Percentiles rank a stretch among this genome's conserved stretches.
phyloP scores from a whole-genome alignment of 2,113 vertebrate genomes.

The Megaptera novaeangliae region DNA sequence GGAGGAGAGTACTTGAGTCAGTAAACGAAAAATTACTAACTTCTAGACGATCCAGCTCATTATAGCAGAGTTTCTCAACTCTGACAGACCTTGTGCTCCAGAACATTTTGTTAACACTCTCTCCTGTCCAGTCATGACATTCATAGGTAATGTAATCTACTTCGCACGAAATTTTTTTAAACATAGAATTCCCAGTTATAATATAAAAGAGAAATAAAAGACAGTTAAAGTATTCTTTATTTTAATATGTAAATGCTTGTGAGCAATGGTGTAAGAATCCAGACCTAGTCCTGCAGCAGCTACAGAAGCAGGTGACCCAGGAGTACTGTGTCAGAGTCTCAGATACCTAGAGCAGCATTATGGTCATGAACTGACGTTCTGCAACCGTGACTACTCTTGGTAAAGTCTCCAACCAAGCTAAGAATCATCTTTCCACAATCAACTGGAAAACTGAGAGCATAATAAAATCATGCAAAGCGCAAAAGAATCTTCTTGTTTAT shows the following conservation, averaged over 20 bases:
- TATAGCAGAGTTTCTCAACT: background rate
- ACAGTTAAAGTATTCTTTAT: background rate
- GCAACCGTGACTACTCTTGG: background rate
- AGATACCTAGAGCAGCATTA: background rate
- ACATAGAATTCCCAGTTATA: background rate
- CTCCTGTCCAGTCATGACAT: background rate
- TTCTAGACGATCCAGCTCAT: background rate
- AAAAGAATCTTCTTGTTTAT: background rate
- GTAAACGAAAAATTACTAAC: background rate
- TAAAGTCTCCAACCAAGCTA: constrained; percentile 13
- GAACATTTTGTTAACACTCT: background rate
- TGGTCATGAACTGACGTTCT: background rate
- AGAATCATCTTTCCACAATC: background rate
- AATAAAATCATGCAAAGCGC: background rate
- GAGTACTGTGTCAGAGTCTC: background rate
- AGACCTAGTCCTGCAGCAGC: background rate
- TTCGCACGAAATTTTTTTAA: background rate
- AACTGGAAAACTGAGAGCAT: constrained; percentile 25
- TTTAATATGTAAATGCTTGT: background rate
- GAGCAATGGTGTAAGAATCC: background rate
- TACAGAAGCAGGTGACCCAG: background rate
- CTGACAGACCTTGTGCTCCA: background rate
- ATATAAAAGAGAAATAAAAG: background rate
- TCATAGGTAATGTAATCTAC: background rate
- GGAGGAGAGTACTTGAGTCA: background rate